Base-by-base conservation (phyloP, 35 echinoderm and acorn worm genomes). In the Nesometra sesokonis region DNA sequence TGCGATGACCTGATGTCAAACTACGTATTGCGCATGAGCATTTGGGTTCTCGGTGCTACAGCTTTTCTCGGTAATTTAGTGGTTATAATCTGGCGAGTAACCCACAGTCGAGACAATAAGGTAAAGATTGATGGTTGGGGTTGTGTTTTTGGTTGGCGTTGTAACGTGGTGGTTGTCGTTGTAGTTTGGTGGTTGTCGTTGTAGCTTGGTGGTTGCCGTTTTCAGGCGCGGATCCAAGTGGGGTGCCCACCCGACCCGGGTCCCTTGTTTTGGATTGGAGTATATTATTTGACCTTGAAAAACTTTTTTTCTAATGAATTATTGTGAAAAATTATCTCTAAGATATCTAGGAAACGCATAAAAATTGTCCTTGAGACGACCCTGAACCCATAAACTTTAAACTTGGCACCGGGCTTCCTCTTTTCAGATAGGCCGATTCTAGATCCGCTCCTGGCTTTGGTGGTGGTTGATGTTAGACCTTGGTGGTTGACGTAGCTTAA, bases 1-100 rank as follows among this genome's bases (percentile, higher is more conserved):
- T 99, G 96, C 82, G 92, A 99, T 38, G 93, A 99, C 79, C 90
- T 99, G 31, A 99, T 99, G 96, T 85, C 90, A 21, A 99, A 99
- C 40, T 37, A 47, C 4, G 91, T 99, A 33, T 86, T 99, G 3
- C 87, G 96, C 1, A 83, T 89, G 37, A 90, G 86, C 35, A 88
- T 99, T 8, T 99, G 96, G 96, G 81, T 99, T 30, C 82, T 94
- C 7, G 96, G 96, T 30, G 82, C 86, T 0, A 87, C 92, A 4
- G 92, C 92, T 0, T 88, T 88, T 13, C n/a, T 99, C 21, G 90
- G 96, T 21, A 99, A 99, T 78, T 43, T 89, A 35, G 47, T 92
- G 9, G 96, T 99, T 29, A 93, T 99, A 33, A 32, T 90, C 23
- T 91, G 87, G 83, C 77, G 96, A 78, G 36, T 93, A 0, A 90